Evolutionary conservation across 2,797 vertebrate species (phyloP), one percentile per base, ranked within the genome.

Genomic region (Chaetodon trifasciatus): DNA sequence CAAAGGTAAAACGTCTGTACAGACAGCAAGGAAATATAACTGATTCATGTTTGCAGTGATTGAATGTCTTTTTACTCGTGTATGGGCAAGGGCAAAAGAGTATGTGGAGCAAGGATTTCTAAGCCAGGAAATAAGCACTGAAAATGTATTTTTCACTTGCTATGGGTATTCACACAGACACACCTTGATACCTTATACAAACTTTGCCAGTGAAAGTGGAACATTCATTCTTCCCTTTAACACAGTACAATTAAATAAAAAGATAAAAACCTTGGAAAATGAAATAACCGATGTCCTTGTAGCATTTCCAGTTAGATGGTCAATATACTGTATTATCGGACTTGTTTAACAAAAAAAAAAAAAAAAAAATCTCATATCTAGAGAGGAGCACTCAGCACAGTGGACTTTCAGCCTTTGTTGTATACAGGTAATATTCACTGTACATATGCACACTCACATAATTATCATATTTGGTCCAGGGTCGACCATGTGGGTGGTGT

Each of bases 1-100:
- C 47, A 75, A 91, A 90, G 88, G 90, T 86, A 84, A 87, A 79
- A 86, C 39, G 60, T 84, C 84, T 79, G 79, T 76, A 90, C 71
- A 89, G 83, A 79, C 60, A 58, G 76, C 66, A 65, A 67, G 78
- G 79, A 88, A 77, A 73, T 85, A 69, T 74, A 85, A 80, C 65
- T 68, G 74, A 89, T 77, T 89, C 67, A 89, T 86, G 82, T 88
- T 81, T 85, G 70, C 76, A 70, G 74, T 69, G 67, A 86, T 71
- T 86, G 62, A 83, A 82, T 75, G 76, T 73, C 76, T 74, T 88
- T 85, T 75, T 72, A 76, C 74, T 84, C 7, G 8, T 63, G 76
- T 73, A 67, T 63, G 68, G 42, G 63, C 39, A 42, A 81, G 80
- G 75, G 67, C 46, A 65, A 53, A 77, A 79, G 42, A 61, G 42